Base-by-base conservation (phyloP, 2,797 vertebrate genomes). In the Arrhamphus sclerolepis region DNA sequence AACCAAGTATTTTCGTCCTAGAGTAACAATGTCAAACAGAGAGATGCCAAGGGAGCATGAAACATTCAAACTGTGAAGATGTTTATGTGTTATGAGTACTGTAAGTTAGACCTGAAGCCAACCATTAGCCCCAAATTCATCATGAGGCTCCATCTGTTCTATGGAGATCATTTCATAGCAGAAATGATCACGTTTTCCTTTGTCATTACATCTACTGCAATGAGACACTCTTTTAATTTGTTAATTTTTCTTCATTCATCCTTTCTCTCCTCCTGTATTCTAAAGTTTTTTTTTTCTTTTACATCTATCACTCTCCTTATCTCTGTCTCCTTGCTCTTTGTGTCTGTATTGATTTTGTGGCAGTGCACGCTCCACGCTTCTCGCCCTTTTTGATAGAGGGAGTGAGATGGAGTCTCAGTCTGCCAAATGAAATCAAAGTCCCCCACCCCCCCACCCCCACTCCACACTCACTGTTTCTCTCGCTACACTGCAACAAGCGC, bases 391-490 rank as follows among this genome's bases (percentile, higher is more conserved):
- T 89, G 86, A 91, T 92, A 46, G 84, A 86, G 70, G 72, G 80
- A 87, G 81, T 81, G 84, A 89, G 86, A 87, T 87, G 80, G 77
- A 87, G 85, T 84, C 82, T 84, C 72, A 26, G 80, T 66, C 84
- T 86, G 85, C 86, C 84, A 91, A 88, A 89, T 84, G 69, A 87
- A 91, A 89, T 92, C 88, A 91, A 90, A 92, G 88, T 77, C 77
- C 54, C 78, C 49, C 55, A 14, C 6, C 26, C 38, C 47, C 50
- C 46, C 65, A 26, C 63, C 31, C 60, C 66, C 68, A 53, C 64
- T 64, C 68, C 24, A 6, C 6, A 2, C 24, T 26, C 24, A 26
- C 24, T 78, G 62, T 72, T 75, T 38, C 60, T 64, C 58, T 77
- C 40, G 56, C 75, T 79, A 72, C 72, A 63, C 56, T 3, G 74